Conservation (phyloP, 2,888 invertebrate species). For the Reticulitermes lucifugus region DNA sequence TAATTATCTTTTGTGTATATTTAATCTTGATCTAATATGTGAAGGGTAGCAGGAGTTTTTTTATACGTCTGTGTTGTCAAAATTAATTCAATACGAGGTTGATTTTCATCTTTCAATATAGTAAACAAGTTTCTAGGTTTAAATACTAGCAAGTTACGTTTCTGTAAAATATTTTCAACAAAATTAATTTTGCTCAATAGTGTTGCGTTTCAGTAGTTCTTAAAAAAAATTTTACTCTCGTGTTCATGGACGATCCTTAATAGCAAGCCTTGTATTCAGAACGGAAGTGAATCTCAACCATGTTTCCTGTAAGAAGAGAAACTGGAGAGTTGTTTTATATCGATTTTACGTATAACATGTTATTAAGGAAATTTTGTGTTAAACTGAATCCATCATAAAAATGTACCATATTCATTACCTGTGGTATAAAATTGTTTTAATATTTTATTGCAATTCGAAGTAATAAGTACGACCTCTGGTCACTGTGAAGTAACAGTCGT, state of each 20-base stretch:
- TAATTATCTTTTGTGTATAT: not conserved
- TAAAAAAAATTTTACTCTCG: not conserved
- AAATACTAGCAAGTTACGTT: not conserved
- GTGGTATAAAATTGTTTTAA: no score
- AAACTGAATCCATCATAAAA: no score
- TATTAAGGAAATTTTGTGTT: no score
- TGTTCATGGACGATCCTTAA: not conserved
- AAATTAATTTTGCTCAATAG: no score
- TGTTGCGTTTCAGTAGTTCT: not conserved
- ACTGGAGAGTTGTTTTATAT: not conserved
- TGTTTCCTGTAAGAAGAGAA: conserved; percentile 4
- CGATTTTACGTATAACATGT: no score
- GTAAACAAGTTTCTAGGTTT: no score
- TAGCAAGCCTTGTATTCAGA: not conserved
- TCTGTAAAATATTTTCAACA: no score
- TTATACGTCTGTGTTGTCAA: not conserved
- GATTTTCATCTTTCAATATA: not conserved
- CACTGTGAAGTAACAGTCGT: no score
- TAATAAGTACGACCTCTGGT: no score
- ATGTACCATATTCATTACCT: no score
- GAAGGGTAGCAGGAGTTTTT: not conserved
- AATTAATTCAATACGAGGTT: not conserved
- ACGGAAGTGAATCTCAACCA: conserved; percentile 26
- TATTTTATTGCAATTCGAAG: no score
- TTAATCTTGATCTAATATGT: no score